phyloP scores from a whole-genome alignment of 2,888 invertebrate species.

The Parasteatoda lunata region DNA sequence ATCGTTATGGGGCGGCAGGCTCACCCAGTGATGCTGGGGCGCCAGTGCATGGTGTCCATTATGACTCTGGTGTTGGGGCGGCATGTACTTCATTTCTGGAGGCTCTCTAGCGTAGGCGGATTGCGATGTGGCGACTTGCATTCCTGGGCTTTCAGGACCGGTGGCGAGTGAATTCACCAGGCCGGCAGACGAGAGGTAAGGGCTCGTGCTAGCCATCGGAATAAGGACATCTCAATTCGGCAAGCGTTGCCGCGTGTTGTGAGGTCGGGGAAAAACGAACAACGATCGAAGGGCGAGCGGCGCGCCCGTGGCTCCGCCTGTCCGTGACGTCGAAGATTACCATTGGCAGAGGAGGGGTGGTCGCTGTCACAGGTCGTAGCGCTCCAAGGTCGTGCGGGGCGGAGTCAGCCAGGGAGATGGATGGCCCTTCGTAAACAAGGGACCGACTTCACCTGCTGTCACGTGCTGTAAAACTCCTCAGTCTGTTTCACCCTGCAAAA shows the following conservation, averaged over 20 bases:
- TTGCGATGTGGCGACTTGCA: slow-evolving; percentile 73
- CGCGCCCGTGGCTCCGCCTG: slow-evolving; percentile 15
- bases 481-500: slow-evolving; percentile 4
- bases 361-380: slow-evolving; percentile 50
- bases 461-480: slow-evolving; percentile 34
- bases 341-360: slow-evolving; percentile 40
- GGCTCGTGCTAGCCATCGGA: slow-evolving; percentile 88
- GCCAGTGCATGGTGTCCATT: slow-evolving; percentile 76
- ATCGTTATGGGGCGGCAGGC: slow-evolving; percentile 62
- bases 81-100: slow-evolving; percentile 94
- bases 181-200: slow-evolving; percentile 83
- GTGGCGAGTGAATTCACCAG: slow-evolving; percentile 79
- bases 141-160: slow-evolving; percentile 72
- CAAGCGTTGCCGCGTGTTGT: slow-evolving; percentile 65
- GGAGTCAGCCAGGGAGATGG: slow-evolving; percentile 44
- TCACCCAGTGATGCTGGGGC: slow-evolving; percentile 69
- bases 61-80: slow-evolving; percentile 84
- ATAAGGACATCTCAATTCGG: slow-evolving; percentile 49
- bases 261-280: slow-evolving; percentile 18
- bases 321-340: slow-evolving; percentile 32
- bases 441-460: slow-evolving; percentile 66
- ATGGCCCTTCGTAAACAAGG: slow-evolving; percentile 62
- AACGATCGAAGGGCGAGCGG: slow-evolving; percentile 17
- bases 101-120: slow-evolving; percentile 75
- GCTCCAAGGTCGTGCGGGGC: slow-evolving; percentile 47